A percentile compares a stretch with the other conserved stretches of the same genome.
Conservation (phyloP, 2,797 vertebrate genomes). For the Spinus olivaceus region DNA sequence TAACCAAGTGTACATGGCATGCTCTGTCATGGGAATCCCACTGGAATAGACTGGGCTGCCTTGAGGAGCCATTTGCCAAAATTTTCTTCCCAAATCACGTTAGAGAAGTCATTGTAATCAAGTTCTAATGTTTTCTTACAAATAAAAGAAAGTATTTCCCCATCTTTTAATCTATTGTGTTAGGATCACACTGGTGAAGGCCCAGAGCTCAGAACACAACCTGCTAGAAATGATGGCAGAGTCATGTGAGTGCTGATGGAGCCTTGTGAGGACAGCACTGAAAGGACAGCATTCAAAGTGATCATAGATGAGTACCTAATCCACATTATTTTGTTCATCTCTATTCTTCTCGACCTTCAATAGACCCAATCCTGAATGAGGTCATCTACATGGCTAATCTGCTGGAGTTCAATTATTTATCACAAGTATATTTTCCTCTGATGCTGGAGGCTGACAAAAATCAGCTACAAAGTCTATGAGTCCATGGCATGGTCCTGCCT, state of each 20-base stretch:
- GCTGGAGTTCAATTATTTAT: neutral
- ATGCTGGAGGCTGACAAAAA: neutral
- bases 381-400: neutral
- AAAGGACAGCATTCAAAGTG: neutral
- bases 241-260: neutral
- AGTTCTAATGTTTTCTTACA: neutral
- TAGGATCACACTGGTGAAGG: neutral
- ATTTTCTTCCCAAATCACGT: neutral
- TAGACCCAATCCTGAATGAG: neutral
- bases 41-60: neutral
- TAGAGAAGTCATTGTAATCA: rapidly evolving
- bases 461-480: neutral
- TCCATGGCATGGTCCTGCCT: neutral
- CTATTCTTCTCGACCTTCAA: neutral
- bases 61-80: neutral
- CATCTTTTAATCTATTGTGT: neutral
- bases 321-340: neutral
- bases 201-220: neutral
- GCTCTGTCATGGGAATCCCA: neutral
- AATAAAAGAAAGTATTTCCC: neutral
- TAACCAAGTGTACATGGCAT: neutral
- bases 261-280: neutral
- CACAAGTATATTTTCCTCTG: neutral
- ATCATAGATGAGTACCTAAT: neutral
- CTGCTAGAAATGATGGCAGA: neutral